Evolutionary conservation across 1,140 invertebrate genomes (phyloP), one percentile per base, ranked within the genome.

Genomic region (Brachionus angularis): DNA sequence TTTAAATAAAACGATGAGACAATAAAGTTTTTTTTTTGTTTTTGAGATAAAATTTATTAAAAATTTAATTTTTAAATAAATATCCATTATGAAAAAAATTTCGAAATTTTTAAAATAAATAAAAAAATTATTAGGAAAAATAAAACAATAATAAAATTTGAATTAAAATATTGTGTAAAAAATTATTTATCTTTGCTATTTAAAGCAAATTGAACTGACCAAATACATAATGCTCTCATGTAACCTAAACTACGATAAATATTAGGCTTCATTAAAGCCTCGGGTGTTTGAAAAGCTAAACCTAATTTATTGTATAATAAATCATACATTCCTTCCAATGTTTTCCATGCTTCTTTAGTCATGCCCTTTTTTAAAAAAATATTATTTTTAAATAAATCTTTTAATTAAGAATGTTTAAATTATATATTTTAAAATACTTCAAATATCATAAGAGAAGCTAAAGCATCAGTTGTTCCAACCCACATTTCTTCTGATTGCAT

Each of bases 401-500:
- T n/a, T n/a, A n/a, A n/a, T n/a, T n/a, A n/a, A n/a, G n/a, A n/a
- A n/a, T 25, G n/a, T 27, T 71, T 44, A 46, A 33, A 21, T 62
- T 31, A 16, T 18, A 21, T 39, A 25, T 27, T 16, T 5, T 62
- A 52, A 39, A 72, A 33, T 79, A 90, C 89, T 85, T 92, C 88
- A 74, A 88, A 86, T 49, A 95, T 87, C 88, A 95, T 90, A 29
- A 87, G 85, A 5, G 91, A 86, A 3, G 90, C 88, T 1, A 95
- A 76, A 2, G 86, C 88, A 77, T 92, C 94, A 0, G 88, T 88
- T 31, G 93, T 89, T 0, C 93, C 93, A 1, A 86, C 87, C 93
- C 93, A 96, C 74, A 91, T 87, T 83, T 96, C 92, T 81, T 91
- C 89, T 75, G 91, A 90, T 82, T 95, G 92, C 72, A 91, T 81